Percentiles rank a stretch among this genome's conserved stretches.
Evolutionary conservation across 2,113 vertebrate species (phyloP).

Genomic region (Chelonoidis abingdonii): DNA sequence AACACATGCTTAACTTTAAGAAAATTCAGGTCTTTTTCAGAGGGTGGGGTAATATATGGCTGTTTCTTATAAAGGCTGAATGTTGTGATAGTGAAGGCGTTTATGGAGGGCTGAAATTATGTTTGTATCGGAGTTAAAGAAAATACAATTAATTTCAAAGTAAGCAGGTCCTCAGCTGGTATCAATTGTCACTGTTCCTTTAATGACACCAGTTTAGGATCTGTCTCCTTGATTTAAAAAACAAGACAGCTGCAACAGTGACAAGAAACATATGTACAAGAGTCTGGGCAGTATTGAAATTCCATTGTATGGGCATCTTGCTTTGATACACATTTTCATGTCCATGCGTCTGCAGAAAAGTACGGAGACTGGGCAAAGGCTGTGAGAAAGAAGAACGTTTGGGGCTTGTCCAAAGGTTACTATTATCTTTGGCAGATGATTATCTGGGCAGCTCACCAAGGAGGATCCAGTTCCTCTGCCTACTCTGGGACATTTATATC

Average conservation of each 20-base stretch:
- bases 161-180: neutral
- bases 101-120: too few species aligned
- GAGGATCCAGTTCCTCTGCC: too few species aligned
- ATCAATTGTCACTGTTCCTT: neutral
- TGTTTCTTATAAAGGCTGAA: neutral
- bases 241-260: neutral
- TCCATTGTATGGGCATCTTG: neutral
- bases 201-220: neutral
- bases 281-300: neutral
- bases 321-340: neutral
- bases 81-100: neutral
- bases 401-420: too few species aligned
- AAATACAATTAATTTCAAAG: neutral
- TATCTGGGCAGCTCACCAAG: too few species aligned
- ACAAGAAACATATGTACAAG: neutral
- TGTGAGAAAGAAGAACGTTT: neutral
- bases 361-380: neutral
- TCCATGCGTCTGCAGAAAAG: neutral
- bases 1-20: neutral
- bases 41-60: neutral
- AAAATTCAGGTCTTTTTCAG: neutral
- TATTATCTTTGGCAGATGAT: too few species aligned
- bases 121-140: neutral
- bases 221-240: neutral
- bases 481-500: too few species aligned